Conservation (phyloP, 2,888 invertebrate genomes). For the Watsonalla binaria region DNA sequence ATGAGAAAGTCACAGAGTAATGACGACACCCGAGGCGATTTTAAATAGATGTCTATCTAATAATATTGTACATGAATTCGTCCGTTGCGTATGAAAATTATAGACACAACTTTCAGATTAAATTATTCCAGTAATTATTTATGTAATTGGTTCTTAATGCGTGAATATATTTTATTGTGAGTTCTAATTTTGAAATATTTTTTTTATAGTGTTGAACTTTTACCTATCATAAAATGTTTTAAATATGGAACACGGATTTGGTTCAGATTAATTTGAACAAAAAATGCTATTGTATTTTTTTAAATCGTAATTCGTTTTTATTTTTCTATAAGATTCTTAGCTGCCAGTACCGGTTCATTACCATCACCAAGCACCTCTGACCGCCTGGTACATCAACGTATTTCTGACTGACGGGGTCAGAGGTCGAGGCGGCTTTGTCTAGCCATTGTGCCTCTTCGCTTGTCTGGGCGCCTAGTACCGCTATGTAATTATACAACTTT, state of each 20-base stretch:
- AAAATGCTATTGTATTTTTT: no score
- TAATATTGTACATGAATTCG: background rate
- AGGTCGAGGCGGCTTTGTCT: slow-evolving; percentile 45
- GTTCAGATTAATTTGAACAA: no score
- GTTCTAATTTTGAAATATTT: no score
- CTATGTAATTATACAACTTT: slow-evolving; percentile 39
- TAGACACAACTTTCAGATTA: no score
- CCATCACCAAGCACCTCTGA: slow-evolving; percentile 25
- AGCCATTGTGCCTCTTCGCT: slow-evolving; percentile 23
- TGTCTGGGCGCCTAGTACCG: slow-evolving; percentile 45
- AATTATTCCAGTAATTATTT: no score
- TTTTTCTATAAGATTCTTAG: background rate
- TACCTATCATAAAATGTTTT: no score
- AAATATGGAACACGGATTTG: no score
- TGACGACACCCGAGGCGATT: slow-evolving; percentile 17
- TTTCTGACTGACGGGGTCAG: slow-evolving; percentile 41
- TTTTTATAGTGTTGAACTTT: no score
- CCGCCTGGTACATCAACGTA: slow-evolving; percentile 26
- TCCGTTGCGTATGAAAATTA: no score
- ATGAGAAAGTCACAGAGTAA: slow-evolving; percentile 19
- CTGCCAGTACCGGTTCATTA: background rate
- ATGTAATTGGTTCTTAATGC: no score
- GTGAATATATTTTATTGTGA: no score
- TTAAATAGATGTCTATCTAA: slow-evolving; percentile 9
- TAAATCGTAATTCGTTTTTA: background rate